A percentile compares a stretch with the other conserved stretches of the same genome.
phyloP scores from a whole-genome alignment of 1,140 invertebrate genomes.

The Saccostrea echinata region DNA sequence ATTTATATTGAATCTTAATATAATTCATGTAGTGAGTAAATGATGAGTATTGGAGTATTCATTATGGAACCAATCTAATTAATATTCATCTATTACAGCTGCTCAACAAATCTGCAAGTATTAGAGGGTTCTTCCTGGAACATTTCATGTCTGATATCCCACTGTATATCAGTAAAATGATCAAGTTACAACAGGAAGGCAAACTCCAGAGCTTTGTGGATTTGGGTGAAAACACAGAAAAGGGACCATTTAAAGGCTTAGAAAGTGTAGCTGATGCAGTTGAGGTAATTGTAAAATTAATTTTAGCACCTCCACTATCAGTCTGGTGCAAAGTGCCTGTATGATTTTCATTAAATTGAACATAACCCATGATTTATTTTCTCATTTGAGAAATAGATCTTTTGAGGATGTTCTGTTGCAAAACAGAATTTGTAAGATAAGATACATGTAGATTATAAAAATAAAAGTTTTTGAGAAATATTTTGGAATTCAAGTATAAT shows the following conservation, averaged over 20 bases:
- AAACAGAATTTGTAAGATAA: too few relatives aligned
- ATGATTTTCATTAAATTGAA: too few relatives aligned
- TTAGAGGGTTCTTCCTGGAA: constrained; percentile 40
- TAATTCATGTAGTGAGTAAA: not conserved
- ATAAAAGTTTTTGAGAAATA: too few relatives aligned
- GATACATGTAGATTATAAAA: too few relatives aligned
- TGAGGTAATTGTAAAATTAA: constrained; percentile 5
- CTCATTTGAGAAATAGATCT: too few relatives aligned
- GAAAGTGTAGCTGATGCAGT: constrained; percentile 19
- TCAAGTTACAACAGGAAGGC: not conserved
- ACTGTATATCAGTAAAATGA: constrained; percentile 24
- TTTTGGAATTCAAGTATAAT: too few relatives aligned
- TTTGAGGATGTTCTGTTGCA: too few relatives aligned
- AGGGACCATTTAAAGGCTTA: constrained; percentile 19
- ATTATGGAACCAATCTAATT: too few relatives aligned
- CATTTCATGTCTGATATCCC: constrained; percentile 7
- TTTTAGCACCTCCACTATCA: not conserved
- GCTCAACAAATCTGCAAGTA: constrained; percentile 23
- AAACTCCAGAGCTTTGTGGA: constrained; percentile 25
- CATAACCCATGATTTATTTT: too few relatives aligned
- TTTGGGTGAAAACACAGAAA: constrained; percentile 4
- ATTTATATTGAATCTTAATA: not conserved
- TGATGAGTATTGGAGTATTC: too few relatives aligned
- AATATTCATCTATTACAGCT: not conserved
- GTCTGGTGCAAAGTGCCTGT: too few relatives aligned